Percentiles rank a stretch among this genome's conserved stretches.
phyloP scores from a whole-genome alignment of 2,113 vertebrate genomes.

The Oxyura jamaicensis region DNA sequence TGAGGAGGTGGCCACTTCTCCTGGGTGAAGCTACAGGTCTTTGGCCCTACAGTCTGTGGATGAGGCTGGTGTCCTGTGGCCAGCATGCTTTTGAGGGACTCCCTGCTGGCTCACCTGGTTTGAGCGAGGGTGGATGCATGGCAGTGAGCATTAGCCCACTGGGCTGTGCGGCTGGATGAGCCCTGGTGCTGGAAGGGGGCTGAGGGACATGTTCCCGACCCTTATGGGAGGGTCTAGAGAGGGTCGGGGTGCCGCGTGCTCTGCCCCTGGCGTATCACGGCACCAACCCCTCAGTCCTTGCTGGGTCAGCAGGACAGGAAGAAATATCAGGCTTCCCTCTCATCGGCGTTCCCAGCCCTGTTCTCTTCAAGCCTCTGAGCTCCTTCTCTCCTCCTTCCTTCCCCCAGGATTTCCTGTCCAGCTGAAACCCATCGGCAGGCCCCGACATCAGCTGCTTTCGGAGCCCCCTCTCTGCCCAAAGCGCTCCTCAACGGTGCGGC shows the following conservation, averaged over 20 bases:
- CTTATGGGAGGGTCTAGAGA: fast-evolving
- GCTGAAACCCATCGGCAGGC: conserved; percentile 18
- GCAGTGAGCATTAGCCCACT: not conserved
- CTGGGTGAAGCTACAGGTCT: fast-evolving
- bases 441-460: not conserved
- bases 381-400: not conserved
- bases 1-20: not conserved
- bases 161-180: not conserved
- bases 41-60: not conserved
- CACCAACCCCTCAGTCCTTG: not conserved
- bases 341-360: fast-evolving
- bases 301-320: not conserved
- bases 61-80: not conserved
- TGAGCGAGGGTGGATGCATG: not conserved
- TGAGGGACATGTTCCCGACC: not conserved
- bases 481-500: not conserved
- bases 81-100: not conserved
- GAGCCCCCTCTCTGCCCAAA: not conserved
- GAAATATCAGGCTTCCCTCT: not conserved
- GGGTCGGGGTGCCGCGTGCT: not conserved
- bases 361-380: not conserved
- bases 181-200: not conserved
- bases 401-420: not conserved
- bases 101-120: not conserved
- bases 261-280: not conserved